Conservation (phyloP, 1,140 invertebrate genomes). For the Anagrus nilaparvatae region DNA sequence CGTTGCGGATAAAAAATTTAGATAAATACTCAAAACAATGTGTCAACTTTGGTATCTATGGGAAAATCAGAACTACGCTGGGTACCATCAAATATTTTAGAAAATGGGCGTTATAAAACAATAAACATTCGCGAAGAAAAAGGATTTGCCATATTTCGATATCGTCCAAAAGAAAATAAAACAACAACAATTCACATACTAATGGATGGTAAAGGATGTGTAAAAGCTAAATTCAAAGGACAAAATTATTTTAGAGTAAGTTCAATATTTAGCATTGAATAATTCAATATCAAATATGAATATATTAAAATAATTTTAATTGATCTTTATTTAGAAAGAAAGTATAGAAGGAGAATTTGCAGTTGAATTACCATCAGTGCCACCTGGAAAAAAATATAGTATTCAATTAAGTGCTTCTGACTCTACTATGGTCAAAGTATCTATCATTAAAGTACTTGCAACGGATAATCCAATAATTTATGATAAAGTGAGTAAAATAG, state of each 20-base stretch:
- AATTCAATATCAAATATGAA: not conserved
- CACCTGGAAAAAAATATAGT: constrained; percentile 31
- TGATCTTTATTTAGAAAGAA: constrained; percentile 23
- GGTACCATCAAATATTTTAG: constrained; percentile 29
- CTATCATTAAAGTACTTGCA: constrained; percentile 33
- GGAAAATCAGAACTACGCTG: constrained; percentile 33
- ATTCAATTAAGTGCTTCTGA: constrained; percentile 33
- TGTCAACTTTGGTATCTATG: constrained; percentile 32
- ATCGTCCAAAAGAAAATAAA: constrained; percentile 31
- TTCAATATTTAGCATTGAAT: not conserved
- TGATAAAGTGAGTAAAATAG: too few species aligned
- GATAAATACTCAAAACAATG: constrained; percentile 36
- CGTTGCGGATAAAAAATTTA: constrained; percentile 11
- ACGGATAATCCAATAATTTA: too few species aligned
- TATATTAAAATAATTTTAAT: not conserved
- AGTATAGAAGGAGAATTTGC: constrained; percentile 34
- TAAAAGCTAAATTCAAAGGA: constrained; percentile 32
- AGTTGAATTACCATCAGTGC: constrained; percentile 30
- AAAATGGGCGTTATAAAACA: constrained; percentile 28
- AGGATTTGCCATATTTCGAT: constrained; percentile 35
- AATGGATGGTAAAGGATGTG: constrained; percentile 31
- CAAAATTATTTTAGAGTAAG: constrained; percentile 18
- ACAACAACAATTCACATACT: constrained; percentile 36
- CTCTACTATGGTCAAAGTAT: constrained; percentile 29
- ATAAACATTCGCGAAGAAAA: constrained; percentile 32